phyloP scores from a whole-genome alignment of 2,113 vertebrate genomes.

The Hippocampus mohnikei region DNA sequence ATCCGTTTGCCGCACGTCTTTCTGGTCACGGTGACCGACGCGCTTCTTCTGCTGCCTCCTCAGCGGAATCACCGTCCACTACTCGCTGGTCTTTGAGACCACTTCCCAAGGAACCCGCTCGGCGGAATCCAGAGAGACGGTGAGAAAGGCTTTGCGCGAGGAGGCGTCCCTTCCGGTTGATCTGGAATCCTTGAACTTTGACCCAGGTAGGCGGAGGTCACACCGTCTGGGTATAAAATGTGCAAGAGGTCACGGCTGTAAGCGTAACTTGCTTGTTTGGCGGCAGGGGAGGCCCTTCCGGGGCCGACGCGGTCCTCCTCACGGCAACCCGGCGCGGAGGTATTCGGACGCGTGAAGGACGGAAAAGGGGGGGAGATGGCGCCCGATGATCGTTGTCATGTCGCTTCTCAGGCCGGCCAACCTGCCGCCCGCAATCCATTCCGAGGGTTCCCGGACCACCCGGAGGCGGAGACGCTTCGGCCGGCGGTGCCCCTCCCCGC shows the following conservation, averaged over 20 bases:
- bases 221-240: background rate
- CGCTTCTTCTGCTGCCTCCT: background rate
- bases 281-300: constrained; percentile 12
- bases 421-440: constrained; percentile 57
- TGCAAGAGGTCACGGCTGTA: background rate
- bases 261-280: background rate
- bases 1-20: constrained; percentile 32
- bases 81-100: constrained; percentile 78
- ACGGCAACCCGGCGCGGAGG: constrained; percentile 19
- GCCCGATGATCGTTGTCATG: background rate
- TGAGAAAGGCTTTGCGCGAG: constrained; percentile 76
- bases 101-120: constrained; percentile 37
- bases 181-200: constrained; percentile 77
- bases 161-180: constrained; percentile 79
- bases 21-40: background rate
- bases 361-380: background rate
- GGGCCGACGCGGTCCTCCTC: constrained; percentile 25
- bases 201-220: constrained; percentile 40
- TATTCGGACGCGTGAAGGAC: background rate
- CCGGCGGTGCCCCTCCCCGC: constrained; percentile 32
- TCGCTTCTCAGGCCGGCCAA: constrained; percentile 47
- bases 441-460: constrained; percentile 34
- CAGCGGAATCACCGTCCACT: constrained; percentile 78
- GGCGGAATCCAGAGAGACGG: constrained; percentile 75
- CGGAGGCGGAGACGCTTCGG: constrained; percentile 13